A percentile compares a stretch with the other conserved stretches of the same genome.
These are phyloP conservation scores for Scomber japonicus DNA, from an alignment of 2,113 vertebrate genomes.

Conservation along the genomic window DNA sequence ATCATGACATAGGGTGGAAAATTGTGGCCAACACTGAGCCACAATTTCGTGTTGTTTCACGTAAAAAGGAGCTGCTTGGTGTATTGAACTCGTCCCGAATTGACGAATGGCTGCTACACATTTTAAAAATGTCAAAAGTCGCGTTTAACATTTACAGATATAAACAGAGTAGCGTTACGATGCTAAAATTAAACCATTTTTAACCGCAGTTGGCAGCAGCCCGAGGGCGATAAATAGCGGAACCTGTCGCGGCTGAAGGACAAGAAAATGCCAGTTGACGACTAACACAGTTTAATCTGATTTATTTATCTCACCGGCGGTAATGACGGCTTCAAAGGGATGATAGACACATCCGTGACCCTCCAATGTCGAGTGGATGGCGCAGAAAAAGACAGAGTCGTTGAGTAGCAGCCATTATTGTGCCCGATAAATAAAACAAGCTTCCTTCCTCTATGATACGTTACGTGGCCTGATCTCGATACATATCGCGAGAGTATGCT, in stretches of 20 bases:
- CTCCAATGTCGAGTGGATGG: neutral
- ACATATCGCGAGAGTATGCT: slow-evolving; percentile 60
- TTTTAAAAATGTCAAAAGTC: accelerated
- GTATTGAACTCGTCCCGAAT: slow-evolving; percentile 3
- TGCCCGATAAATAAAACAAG: neutral
- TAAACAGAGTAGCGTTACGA: accelerated
- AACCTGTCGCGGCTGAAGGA: neutral
- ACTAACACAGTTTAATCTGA: accelerated
- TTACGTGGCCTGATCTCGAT: slow-evolving; percentile 11
- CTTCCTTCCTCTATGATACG: slow-evolving; percentile 5
- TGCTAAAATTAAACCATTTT: accelerated
- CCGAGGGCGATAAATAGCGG: slow-evolving; percentile 13
- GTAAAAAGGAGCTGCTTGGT: accelerated
- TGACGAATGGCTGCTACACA: accelerated
- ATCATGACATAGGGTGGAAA: no score
- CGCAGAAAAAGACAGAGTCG: accelerated
- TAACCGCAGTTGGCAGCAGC: neutral
- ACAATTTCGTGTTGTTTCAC: neutral
- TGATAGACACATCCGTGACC: neutral
- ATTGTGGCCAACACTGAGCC: no score
- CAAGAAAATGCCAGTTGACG: neutral
- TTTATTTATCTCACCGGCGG: slow-evolving; percentile 46
- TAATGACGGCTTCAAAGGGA: slow-evolving; percentile 33
- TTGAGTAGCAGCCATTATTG: slow-evolving; percentile 61
- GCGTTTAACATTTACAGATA: no score